Conservation (phyloP, 92 coral and sea anemone species). For the Nematostella vectensis region DNA sequence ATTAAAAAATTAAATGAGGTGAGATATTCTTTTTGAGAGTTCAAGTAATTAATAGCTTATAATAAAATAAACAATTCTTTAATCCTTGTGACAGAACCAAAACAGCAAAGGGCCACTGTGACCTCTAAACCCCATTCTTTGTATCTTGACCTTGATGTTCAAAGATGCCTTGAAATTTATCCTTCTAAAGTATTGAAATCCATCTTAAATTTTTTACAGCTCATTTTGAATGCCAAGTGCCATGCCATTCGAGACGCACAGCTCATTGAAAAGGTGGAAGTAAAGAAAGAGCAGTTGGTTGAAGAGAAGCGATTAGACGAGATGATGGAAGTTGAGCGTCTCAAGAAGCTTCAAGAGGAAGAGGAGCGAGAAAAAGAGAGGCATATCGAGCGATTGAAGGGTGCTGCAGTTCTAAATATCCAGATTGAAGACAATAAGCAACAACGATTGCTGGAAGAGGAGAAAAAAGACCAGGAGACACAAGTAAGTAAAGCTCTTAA, state of each 20-base stretch:
- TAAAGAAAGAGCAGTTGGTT: conserved; percentile 81
- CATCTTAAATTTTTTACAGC: no score
- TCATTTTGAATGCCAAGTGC: conserved; percentile 95
- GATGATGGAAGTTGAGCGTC: conserved; percentile 97
- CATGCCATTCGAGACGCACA: conserved; percentile 99
- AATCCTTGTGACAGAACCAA: no score
- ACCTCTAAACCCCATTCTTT: no score
- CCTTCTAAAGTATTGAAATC: no score
- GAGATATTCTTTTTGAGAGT: no score
- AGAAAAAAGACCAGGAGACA: conserved; percentile 93
- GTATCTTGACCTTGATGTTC: no score
- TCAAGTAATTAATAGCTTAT: no score
- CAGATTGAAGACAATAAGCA: conserved; percentile 87
- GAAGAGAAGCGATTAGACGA: conserved; percentile 96
- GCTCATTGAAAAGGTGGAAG: conserved; percentile 91
- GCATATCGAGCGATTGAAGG: conserved; percentile 77
- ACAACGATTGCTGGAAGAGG: conserved; percentile 75
- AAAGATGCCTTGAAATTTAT: no score
- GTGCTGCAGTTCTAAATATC: conserved; percentile 78
- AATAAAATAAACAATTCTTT: no score
- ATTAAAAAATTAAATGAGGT: conserved; percentile 98
- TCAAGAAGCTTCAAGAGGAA: conserved; percentile 72
- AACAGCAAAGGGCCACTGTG: no score
- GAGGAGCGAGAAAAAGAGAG: conserved; percentile 80
- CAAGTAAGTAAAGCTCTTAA: conserved; percentile 46